Evolutionary conservation across 2,113 vertebrate species (phyloP).

Genomic region (Melanostigma gelatinosum): DNA sequence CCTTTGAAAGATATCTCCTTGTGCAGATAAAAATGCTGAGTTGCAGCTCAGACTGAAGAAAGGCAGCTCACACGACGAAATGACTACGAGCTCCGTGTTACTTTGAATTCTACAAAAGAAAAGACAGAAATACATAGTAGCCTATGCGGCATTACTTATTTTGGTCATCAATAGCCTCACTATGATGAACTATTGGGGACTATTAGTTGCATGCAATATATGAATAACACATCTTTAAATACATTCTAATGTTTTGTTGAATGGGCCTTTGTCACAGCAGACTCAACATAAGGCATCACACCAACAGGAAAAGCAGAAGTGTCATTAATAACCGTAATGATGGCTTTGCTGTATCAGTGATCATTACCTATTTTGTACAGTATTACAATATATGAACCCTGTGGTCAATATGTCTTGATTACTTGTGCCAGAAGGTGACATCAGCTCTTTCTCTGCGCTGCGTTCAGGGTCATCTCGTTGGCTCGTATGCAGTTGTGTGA

Average conservation of each 20-base stretch:
- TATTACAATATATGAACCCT: not conserved
- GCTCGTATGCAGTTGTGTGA: too few relatives aligned
- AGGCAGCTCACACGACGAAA: not conserved
- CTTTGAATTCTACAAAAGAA: not conserved
- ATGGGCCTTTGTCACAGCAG: not conserved
- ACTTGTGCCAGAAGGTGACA: not conserved
- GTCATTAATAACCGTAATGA: not conserved
- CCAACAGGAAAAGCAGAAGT: not conserved
- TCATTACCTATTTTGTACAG: not conserved
- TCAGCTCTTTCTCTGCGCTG: not conserved
- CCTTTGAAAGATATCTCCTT: conserved; percentile 23
- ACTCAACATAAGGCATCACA: too few relatives aligned
- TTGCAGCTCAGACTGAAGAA: not conserved
- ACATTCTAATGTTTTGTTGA: not conserved
- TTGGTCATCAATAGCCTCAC: not conserved
- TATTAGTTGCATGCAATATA: not conserved
- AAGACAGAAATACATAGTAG: not conserved
- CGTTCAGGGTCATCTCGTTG: not conserved
- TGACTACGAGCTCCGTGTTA: not conserved
- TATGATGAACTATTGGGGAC: not conserved
- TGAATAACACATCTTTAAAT: not conserved
- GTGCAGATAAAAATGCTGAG: conserved; percentile 6
- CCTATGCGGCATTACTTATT: not conserved
- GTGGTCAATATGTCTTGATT: not conserved
- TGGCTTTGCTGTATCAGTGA: not conserved